Base-by-base conservation (phyloP, 2,797 vertebrate genomes). In the Catostomus latipinnis region DNA sequence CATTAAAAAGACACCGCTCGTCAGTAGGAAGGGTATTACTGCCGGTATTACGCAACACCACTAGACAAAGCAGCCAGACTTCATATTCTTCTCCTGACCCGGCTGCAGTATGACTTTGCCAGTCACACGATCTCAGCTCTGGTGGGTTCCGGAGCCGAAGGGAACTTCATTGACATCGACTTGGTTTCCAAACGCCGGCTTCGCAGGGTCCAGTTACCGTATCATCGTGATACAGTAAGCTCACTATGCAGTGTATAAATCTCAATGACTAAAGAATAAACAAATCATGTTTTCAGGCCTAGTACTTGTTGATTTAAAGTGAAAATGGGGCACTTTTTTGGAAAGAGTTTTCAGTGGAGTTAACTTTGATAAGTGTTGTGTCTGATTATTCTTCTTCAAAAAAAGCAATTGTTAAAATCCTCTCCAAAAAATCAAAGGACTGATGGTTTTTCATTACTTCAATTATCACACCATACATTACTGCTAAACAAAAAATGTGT, bases 371-470 rank as follows among this genome's bases (percentile, higher is more conserved):
- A 5, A 80, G 80, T 80, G 60, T 71, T 18, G 45, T 49, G 48
- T 76, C 69, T 80, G 72, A 80, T 80, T 79, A 76, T 83, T 72
- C 66, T 71, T 76, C 82, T 76, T 45, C 49, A 71, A 52, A n/a
- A 52, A n/a, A 66, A 66, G 49, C 61, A 22, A 49, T 18, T 63
- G 53, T 56, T 74, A 66, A 74, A 57, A 56, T 78, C 50, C 62
- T 54, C 57, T 62, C 56, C 62, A 54, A 66, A 71, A 72, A 75
- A 34, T 34, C 34, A 34, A 34, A 34, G 71, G 84, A 82, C 82
- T 82, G 81, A 85, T 82, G 60, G 66, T 70, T 81, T 82, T 82
- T 82, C 81, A 82, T 82, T 85, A 82, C 60, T 71, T 18, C 74
- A 48, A 67, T 48, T 22, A 78, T 74, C 73, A 65, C 61, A 65